Conservation (phyloP, 2,113 vertebrate genomes). For the Lucifuga dentata region DNA sequence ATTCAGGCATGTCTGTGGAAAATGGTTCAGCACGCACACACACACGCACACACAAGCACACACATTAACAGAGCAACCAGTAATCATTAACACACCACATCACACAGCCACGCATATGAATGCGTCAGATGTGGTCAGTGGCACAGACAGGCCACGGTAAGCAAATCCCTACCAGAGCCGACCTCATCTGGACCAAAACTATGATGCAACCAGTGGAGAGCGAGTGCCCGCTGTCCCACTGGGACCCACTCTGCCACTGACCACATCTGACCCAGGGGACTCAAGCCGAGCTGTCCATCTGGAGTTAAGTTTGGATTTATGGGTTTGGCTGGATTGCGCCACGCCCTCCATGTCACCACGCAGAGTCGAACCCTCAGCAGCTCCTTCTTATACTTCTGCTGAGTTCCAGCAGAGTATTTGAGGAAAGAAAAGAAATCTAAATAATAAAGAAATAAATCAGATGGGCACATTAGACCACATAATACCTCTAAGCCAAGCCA, state of each 20-base stretch:
- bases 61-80: constrained; percentile 35
- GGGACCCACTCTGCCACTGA: constrained; percentile 62
- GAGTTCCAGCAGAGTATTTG: too few species aligned
- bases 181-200: constrained; percentile 45
- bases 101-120: constrained; percentile 52
- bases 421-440: too few species aligned
- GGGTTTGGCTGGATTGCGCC: constrained; percentile 60
- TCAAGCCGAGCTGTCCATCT: constrained; percentile 64
- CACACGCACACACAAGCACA: too few species aligned
- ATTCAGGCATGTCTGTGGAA: constrained; percentile 11
- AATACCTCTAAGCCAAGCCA: too few species aligned
- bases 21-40: constrained; percentile 33
- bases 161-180: constrained; percentile 5
- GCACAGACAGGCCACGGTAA: constrained; percentile 49
- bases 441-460: too few species aligned
- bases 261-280: constrained; percentile 71
- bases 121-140: constrained; percentile 58
- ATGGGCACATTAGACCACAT: too few species aligned
- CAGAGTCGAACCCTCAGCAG: constrained; percentile 50
- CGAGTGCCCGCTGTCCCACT: constrained; percentile 66
- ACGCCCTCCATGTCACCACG: constrained; percentile 72
- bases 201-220: constrained; percentile 67
- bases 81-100: constrained; percentile 60
- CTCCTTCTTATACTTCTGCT: constrained; percentile 21
- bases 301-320: constrained; percentile 76